A percentile compares a stretch with the other conserved stretches of the same genome.
phyloP scores from a whole-genome alignment of 2,797 vertebrate species.

The Xyrichtys novacula region DNA sequence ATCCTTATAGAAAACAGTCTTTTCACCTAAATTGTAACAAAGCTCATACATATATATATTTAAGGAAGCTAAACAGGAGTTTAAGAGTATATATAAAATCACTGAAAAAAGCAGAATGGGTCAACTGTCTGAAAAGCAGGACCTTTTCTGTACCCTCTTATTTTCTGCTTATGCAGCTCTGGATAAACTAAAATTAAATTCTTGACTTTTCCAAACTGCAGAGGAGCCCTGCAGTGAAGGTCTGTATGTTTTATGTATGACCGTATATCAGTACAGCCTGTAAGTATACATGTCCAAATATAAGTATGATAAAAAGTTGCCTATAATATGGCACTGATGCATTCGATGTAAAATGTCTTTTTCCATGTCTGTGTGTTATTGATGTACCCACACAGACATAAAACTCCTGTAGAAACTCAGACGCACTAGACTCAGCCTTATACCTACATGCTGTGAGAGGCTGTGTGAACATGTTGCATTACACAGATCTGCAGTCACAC shows the following conservation, averaged over 20 bases:
- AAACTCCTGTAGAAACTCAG: slow-evolving; percentile 2
- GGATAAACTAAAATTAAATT: neutral
- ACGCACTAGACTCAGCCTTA: slow-evolving; percentile 4
- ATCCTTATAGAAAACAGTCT: too few relatives aligned
- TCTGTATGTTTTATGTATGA: neutral
- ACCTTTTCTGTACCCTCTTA: neutral
- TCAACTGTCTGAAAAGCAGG: too few relatives aligned
- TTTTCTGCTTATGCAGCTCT: too few relatives aligned
- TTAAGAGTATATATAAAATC: neutral
- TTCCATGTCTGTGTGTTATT: slow-evolving; percentile 8
- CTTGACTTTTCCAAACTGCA: neutral
- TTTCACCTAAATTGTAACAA: too few relatives aligned
- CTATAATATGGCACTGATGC: neutral
- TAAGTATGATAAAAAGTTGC: neutral
- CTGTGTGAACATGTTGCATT: slow-evolving; percentile 30
- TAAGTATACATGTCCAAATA: neutral
- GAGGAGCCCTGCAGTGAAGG: neutral
- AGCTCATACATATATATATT: neutral
- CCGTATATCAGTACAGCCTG: slow-evolving; percentile 1
- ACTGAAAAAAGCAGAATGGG: too few relatives aligned
- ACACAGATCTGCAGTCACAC: slow-evolving; percentile 47
- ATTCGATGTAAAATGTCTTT: neutral
- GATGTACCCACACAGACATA: slow-evolving; percentile 15
- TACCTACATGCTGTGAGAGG: slow-evolving; percentile 18
- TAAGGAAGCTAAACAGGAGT: neutral